These are phyloP conservation scores for Drosophila subobscura DNA, from an alignment of 1,140 invertebrate genomes.

Conservation along the genomic window DNA sequence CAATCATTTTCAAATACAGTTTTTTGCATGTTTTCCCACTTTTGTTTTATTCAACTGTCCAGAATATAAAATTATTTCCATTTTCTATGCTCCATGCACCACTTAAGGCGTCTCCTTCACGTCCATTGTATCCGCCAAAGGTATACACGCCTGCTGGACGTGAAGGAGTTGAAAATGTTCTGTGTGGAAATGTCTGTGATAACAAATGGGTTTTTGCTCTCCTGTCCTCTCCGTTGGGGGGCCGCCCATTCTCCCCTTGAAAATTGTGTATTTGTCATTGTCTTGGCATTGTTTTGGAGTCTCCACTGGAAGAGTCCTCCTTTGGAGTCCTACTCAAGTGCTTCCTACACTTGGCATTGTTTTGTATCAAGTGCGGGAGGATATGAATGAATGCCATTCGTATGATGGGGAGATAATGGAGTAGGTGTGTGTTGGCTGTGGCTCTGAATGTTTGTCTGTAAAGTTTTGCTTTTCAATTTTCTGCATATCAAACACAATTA, in stretches of 20 bases:
- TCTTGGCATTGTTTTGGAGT: constrained; percentile 55
- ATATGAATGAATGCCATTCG: constrained; percentile 22
- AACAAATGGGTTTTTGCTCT: constrained; percentile 75
- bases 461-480: constrained; percentile 83
- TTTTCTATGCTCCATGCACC: constrained; percentile 27
- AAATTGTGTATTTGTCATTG: constrained; percentile 85
- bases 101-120: constrained; percentile 31
- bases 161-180: constrained; percentile 15
- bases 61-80: constrained; percentile 37
- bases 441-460: constrained; percentile 34
- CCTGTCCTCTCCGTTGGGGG: too few species aligned
- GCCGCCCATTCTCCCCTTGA: constrained; percentile 84
- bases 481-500: constrained; percentile 75
- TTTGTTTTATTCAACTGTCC: constrained; percentile 31
- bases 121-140: constrained; percentile 31
- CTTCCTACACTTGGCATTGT: constrained; percentile 60
- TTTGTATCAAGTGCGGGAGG: constrained; percentile 49
- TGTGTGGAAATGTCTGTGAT: constrained; percentile 48
- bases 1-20: constrained; percentile 1
- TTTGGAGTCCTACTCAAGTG: constrained; percentile 39
- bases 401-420: background rate
- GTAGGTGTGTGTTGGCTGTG: too few species aligned
- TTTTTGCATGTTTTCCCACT: background rate
- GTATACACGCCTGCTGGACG: constrained; percentile 10
- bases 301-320: constrained; percentile 7